phyloP scores from a whole-genome alignment of 2,113 vertebrate species.

The Nyctibius bracteatus region DNA sequence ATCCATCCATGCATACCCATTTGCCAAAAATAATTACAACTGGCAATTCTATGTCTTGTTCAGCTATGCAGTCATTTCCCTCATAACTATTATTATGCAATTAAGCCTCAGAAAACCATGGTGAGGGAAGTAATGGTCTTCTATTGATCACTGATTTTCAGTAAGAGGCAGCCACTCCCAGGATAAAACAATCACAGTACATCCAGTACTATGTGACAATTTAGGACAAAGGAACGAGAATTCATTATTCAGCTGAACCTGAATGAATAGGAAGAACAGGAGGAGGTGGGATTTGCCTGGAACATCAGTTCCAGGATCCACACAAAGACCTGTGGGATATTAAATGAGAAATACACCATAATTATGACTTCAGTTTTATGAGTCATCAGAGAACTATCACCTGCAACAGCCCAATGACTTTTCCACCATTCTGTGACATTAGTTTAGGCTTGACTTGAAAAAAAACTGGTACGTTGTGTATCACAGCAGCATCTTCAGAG shows the following conservation, averaged over 20 bases:
- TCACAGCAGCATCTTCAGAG: not conserved
- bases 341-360: not conserved
- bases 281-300: not conserved
- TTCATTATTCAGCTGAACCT: not conserved
- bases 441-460: not conserved
- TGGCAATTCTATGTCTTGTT: not conserved
- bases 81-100: not conserved
- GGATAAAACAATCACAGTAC: not conserved
- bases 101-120: not conserved
- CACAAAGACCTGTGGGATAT: not conserved
- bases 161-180: not conserved
- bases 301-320: not conserved
- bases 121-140: not conserved
- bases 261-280: not conserved
- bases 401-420: not conserved
- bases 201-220: not conserved
- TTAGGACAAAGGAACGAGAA: not conserved
- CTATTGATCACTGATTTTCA: not conserved
- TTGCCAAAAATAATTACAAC: not conserved
- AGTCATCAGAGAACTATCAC: constrained; percentile 8
- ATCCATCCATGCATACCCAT: not conserved
- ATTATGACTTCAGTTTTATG: not conserved
- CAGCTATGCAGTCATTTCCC: not conserved
- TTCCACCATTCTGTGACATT: not conserved
- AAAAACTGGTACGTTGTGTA: not conserved